phyloP scores from a whole-genome alignment of 1,140 invertebrate genomes.

The Trichonephila clavata region DNA sequence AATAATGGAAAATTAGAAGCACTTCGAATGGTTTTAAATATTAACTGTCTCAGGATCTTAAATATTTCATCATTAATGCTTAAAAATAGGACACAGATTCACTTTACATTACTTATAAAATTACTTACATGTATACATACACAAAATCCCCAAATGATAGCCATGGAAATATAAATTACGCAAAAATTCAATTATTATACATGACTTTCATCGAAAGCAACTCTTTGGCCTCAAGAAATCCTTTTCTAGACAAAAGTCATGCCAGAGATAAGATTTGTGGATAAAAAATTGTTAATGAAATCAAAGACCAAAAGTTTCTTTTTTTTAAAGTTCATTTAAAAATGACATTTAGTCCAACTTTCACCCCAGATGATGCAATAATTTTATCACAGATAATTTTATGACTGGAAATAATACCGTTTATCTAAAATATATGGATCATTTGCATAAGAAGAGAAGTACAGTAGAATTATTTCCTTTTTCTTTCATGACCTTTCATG shows the following conservation, averaged over 20 bases:
- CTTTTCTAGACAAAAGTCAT: not conserved
- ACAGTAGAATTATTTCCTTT: not conserved
- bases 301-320: not conserved
- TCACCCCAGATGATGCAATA: not conserved
- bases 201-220: not conserved
- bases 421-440: not conserved
- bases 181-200: not conserved
- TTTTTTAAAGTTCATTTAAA: not conserved
- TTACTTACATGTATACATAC: conserved; percentile 10
- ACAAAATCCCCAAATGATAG: not conserved
- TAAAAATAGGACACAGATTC: no score
- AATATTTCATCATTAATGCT: no score
- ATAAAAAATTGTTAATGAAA: not conserved
- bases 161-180: not conserved
- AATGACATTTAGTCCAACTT: not conserved
- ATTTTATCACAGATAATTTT: conserved; percentile 16
- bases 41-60: no score
- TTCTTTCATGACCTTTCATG: not conserved
- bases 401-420: not conserved
- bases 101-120: not conserved
- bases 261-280: not conserved
- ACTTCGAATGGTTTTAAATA: no score
- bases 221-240: not conserved
- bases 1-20: no score
- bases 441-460: not conserved